Evolutionary conservation across 2,888 invertebrate genomes (phyloP).

Genomic region (Crocallis elinguaria): DNA sequence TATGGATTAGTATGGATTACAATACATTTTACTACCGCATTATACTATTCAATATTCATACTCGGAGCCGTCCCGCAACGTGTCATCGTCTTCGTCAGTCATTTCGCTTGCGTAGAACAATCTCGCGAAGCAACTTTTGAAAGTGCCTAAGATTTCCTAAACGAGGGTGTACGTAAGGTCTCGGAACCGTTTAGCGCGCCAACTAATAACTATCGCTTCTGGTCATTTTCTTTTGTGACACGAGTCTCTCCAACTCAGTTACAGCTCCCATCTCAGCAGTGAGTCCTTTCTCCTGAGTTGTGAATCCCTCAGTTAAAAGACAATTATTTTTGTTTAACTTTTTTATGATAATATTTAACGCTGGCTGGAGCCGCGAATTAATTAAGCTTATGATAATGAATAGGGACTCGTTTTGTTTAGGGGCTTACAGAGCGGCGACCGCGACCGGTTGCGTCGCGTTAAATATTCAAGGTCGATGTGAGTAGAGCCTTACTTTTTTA

Average conservation of each 20-base stretch:
- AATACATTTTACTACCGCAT: too few species aligned
- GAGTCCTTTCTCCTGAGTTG: background rate
- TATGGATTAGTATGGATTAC: too few species aligned
- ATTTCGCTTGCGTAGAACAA: too few species aligned
- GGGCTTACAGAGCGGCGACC: background rate
- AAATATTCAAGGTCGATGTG: constrained; percentile 5
- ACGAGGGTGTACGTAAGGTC: too few species aligned
- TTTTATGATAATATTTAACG: constrained; percentile 7
- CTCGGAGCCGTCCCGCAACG: too few species aligned
- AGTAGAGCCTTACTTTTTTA: constrained; percentile 8
- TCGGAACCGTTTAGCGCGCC: too few species aligned
- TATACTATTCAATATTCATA: too few species aligned
- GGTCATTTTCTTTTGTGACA: background rate
- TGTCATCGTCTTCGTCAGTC: too few species aligned
- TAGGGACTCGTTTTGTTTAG: constrained; percentile 28
- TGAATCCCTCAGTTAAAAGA: constrained; percentile 16
- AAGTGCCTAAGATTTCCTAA: too few species aligned
- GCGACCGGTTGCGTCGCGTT: background rate
- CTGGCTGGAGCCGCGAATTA: constrained; percentile 24
- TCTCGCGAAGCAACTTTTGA: too few species aligned
- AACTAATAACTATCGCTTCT: too few species aligned
- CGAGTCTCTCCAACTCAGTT: background rate
- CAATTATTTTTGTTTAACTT: constrained; percentile 26
- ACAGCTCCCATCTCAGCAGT: background rate
- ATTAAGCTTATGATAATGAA: constrained; percentile 39